Base-by-base conservation (phyloP, 2,888 invertebrate genomes). In the Drosophila rellima region DNA sequence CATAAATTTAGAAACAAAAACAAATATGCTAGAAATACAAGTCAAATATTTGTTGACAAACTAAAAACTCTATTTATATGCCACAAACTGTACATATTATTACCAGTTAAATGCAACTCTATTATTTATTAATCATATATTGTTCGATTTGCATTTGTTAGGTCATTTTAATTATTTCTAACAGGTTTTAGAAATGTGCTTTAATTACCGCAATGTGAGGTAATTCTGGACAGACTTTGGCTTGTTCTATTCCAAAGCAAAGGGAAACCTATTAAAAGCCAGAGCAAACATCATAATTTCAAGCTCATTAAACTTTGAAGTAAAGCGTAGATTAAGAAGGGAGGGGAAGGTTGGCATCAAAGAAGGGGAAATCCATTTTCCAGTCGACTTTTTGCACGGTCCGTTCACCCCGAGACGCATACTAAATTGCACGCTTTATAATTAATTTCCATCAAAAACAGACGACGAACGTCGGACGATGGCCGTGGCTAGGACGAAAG, bases 371-470 rank as follows among this genome's bases (percentile, higher is more conserved):
- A 31, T 61, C 48, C 52, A 54, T 60, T 76, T 72, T 70, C 60
- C 55, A 63, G 75, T 77, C 75, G 73, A 67, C 68, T 69, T 69
- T 74, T 60, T 69, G 65, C 54, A 45, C 23, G 44, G 67, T 59
- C 37, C 39, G 48, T 60, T 70, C 70, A 61, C 52, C 59, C 68
- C 62, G 65, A 59, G 74, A 76, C 77, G 79, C 80, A 88, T 78
- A 90, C 90, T 90, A 91, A 91, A 90, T 88, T 91, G 91, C 91
- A 91, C 88, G 88, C 90, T 91, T 91, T 91, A 91, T 91, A 91
- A 91, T 91, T 91, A 91, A 91, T 91, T 91, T 91, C 91, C 80
- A 91, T 91, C 91, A 91, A 79, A 88, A 91, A 91, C 91, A 91
- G 91, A 91, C 91, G 86, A 90, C 80, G 76, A 55, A 71, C 48